Percentiles rank a stretch among this genome's conserved stretches.
Evolutionary conservation across 2,888 invertebrate species (phyloP).

Genomic region (Caenorhabditis parvicauda): DNA sequence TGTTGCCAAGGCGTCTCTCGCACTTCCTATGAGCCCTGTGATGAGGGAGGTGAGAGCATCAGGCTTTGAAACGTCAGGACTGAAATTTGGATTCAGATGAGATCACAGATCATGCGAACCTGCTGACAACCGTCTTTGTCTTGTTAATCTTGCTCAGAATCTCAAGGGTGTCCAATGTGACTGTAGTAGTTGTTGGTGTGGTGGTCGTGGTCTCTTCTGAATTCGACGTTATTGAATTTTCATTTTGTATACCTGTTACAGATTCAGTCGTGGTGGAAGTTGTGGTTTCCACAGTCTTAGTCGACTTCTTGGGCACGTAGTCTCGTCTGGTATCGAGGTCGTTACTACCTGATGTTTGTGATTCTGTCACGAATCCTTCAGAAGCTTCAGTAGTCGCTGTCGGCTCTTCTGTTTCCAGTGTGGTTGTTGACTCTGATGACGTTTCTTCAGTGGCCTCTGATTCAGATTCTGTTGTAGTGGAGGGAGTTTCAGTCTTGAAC

Average conservation of each 20-base stretch:
- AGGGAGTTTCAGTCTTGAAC: no score
- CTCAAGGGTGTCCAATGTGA: constrained; percentile 16
- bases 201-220: not conserved
- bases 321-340: not conserved
- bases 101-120: not conserved
- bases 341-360: not conserved
- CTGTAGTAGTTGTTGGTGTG: not conserved
- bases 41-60: constrained; percentile 32
- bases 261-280: no score
- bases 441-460: no score
- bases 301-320: constrained; percentile 3
- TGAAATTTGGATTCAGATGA: not conserved
- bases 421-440: no score
- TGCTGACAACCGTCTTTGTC: constrained; percentile 5
- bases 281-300: not conserved
- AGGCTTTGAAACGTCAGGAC: constrained; percentile 22
- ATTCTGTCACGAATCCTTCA: not conserved
- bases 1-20: not conserved
- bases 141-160: constrained; percentile 21
- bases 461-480: no score
- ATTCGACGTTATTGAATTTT: not conserved
- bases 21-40: constrained; percentile 27
- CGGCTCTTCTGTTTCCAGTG: no score
- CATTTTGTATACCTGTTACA: not conserved
- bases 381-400: not conserved